phyloP scores from a whole-genome alignment of 1,140 invertebrate genomes.

The Drosophila melanogaster region DNA sequence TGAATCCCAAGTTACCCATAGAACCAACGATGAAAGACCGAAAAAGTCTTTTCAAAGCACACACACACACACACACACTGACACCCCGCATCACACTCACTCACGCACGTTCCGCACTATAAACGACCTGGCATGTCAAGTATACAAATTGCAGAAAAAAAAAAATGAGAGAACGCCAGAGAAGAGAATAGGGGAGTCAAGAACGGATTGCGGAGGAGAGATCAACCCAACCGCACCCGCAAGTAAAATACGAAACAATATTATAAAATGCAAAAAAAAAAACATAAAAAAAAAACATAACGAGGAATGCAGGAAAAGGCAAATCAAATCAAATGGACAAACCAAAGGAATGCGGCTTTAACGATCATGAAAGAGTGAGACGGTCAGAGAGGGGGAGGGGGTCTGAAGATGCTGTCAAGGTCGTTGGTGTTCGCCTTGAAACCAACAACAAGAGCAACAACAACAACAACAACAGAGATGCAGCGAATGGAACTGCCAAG shows the following conservation, averaged over 20 bases:
- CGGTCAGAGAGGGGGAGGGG: background rate
- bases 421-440: conserved; percentile 41
- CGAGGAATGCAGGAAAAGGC: conserved; percentile 50
- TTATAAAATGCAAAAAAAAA: conserved; percentile 9
- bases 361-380: conserved; percentile 17
- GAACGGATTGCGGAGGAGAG: conserved; percentile 17
- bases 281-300: conserved; percentile 2
- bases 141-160: conserved; percentile 41
- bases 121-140: conserved; percentile 70
- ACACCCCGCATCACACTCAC: background rate
- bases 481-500: conserved; percentile 33
- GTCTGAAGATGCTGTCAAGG: conserved; percentile 44
- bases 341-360: conserved; percentile 56
- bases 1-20: conserved; percentile 20
- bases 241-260: conserved; percentile 7
- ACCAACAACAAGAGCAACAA: conserved; percentile 33
- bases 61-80: conserved; percentile 20
- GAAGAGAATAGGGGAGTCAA: conserved; percentile 15
- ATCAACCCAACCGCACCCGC: conserved; percentile 23
- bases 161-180: conserved; percentile 1
- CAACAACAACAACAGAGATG: conserved; percentile 33
- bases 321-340: conserved; percentile 64
- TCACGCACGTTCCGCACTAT: conserved; percentile 64
- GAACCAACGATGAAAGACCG: conserved; percentile 16
- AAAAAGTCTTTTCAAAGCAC: conserved; percentile 15